Percentiles rank a stretch among this genome's conserved stretches.
phyloP scores from a whole-genome alignment of 2,888 invertebrate species.

The Amphipoea lucens region DNA sequence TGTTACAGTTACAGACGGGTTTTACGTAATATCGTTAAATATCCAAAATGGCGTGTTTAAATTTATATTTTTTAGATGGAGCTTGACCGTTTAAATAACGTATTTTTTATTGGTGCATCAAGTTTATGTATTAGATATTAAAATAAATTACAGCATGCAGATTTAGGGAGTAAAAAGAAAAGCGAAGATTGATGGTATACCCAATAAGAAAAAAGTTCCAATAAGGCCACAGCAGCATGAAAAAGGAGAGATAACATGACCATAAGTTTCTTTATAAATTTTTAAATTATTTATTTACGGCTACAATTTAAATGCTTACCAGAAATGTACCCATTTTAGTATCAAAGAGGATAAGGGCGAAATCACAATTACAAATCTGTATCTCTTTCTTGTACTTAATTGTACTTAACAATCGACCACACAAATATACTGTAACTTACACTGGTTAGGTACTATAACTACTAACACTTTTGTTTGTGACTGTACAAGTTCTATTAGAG shows the following conservation, averaged over 20 bases:
- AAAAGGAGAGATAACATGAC: slow-evolving; percentile 85
- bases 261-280: slow-evolving; percentile 81
- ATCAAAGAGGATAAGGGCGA: background rate
- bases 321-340: slow-evolving; percentile 21
- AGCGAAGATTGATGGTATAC: slow-evolving; percentile 79
- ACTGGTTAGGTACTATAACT: too few species aligned
- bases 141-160: slow-evolving; percentile 79
- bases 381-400: background rate
- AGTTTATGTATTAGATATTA: slow-evolving; percentile 70
- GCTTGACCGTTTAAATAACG: slow-evolving; percentile 87
- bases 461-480: too few species aligned
- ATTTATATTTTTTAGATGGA: slow-evolving; percentile 89
- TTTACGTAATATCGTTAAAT: slow-evolving; percentile 71
- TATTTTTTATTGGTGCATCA: slow-evolving; percentile 86
- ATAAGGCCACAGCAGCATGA: slow-evolving; percentile 87
- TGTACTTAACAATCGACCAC: background rate
- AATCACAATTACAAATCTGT: background rate
- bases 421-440: too few species aligned
- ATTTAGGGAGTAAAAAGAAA: slow-evolving; percentile 73
- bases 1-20: slow-evolving; percentile 69
- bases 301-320: slow-evolving; percentile 13
- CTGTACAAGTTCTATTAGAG: background rate
- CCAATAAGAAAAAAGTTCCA: slow-evolving; percentile 87
- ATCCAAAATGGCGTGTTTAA: slow-evolving; percentile 88
- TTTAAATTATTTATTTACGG: slow-evolving; percentile 30